Evolutionary conservation across 2,797 vertebrate species (phyloP).

Genomic region (Trematomus bernacchii): DNA sequence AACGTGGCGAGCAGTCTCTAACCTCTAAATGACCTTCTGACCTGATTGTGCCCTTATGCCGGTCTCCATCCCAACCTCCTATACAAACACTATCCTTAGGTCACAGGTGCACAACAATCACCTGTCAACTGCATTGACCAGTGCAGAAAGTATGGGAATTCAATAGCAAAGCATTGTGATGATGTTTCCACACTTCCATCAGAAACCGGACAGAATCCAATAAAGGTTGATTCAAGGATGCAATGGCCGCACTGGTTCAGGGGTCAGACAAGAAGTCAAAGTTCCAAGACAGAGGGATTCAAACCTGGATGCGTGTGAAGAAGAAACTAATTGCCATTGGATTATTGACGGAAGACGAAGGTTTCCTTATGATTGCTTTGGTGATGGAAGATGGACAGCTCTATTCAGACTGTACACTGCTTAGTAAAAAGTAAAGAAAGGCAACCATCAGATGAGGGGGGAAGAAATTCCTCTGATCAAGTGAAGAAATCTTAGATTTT

Average conservation of each 20-base stretch:
- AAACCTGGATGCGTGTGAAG: constrained; percentile 40
- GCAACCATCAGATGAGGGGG: neutral
- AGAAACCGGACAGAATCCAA: constrained; percentile 72
- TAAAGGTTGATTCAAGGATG: constrained; percentile 71
- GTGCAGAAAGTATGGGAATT: constrained; percentile 64
- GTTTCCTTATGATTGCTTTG: constrained; percentile 40
- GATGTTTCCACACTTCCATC: constrained; percentile 55
- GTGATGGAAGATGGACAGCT: constrained; percentile 36
- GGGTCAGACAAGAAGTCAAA: constrained; percentile 65
- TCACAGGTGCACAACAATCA: constrained; percentile 61
- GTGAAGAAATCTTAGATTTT: too few species aligned
- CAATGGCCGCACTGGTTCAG: constrained; percentile 37
- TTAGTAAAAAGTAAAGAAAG: constrained; percentile 23
- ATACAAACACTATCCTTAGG: constrained; percentile 51
- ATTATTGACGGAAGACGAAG: constrained; percentile 59
- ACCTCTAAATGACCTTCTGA: constrained; percentile 36
- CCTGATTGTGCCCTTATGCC: constrained; percentile 9
- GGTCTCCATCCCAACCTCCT: constrained; percentile 12
- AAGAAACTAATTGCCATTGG: constrained; percentile 56
- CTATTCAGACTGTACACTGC: constrained; percentile 6
- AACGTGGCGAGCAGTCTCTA: constrained; percentile 4
- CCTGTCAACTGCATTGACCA: constrained; percentile 65
- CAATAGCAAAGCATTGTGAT: constrained; percentile 60
- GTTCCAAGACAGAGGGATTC: constrained; percentile 52
- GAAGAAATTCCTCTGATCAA: neutral